phyloP scores from a whole-genome alignment of 2,888 invertebrate species.

The Ectemnius lituratus region DNA sequence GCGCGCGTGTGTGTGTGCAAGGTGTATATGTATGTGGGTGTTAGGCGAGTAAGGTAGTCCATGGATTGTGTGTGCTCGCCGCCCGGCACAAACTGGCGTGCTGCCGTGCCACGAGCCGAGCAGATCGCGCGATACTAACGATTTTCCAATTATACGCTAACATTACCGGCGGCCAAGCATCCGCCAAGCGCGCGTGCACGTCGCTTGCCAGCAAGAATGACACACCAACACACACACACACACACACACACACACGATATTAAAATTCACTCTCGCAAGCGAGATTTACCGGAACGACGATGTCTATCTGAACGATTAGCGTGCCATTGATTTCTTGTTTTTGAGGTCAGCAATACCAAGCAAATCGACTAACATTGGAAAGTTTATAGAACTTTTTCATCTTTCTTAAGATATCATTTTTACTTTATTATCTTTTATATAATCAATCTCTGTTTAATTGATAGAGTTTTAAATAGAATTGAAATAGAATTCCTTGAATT shows the following conservation, averaged over 20 bases:
- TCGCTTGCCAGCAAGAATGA: conserved; percentile 14
- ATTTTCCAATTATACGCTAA: conserved; percentile 76
- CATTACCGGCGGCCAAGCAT: conserved; percentile 47
- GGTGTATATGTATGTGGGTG: too few relatives aligned
- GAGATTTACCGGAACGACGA: conserved; percentile 18
- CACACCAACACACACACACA: conserved; percentile 11
- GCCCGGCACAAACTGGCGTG: conserved; percentile 1
- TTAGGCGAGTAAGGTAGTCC: too few relatives aligned
- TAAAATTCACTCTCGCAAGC: conserved; percentile 18
- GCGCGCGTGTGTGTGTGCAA: too few relatives aligned
- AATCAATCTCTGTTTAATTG: too few relatives aligned
- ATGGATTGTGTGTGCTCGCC: not conserved
- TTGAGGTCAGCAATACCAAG: conserved; percentile 20
- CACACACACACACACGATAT: too few relatives aligned
- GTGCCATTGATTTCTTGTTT: conserved; percentile 35
- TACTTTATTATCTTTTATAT: too few relatives aligned
- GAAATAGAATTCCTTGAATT: too few relatives aligned
- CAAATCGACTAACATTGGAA: not conserved
- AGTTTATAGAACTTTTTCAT: not conserved
- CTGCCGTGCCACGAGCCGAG: conserved; percentile 32
- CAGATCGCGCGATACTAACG: conserved; percentile 73
- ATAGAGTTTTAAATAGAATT: too few relatives aligned
- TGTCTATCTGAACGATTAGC: conserved; percentile 20
- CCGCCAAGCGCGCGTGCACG: conserved; percentile 6
- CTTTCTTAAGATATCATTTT: too few relatives aligned